A percentile compares a stretch with the other conserved stretches of the same genome.
phyloP scores from a whole-genome alignment of 2,888 invertebrate genomes.

The Cheilosia variabilis region DNA sequence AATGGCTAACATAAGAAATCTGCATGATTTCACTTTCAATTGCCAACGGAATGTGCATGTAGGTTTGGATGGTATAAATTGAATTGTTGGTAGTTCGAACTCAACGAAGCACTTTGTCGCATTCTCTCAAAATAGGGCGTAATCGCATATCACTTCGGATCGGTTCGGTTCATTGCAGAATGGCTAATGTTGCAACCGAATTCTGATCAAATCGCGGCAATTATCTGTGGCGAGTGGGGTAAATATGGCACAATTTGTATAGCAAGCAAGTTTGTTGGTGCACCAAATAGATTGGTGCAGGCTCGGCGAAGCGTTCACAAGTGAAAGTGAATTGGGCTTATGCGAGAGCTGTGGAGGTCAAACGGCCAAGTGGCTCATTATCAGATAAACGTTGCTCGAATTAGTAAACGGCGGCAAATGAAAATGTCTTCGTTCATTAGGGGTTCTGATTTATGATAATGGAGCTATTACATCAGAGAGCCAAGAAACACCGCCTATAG shows the following conservation, averaged over 20 bases:
- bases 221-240: conserved; percentile 9
- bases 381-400: conserved; percentile 10
- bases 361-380: conserved; percentile 16
- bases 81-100: neutral
- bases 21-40: conserved; percentile 31
- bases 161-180: conserved; percentile 11
- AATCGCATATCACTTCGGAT: neutral
- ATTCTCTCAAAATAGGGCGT: conserved; percentile 2
- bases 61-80: neutral
- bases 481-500: too few species aligned
- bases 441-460: conserved; percentile 27
- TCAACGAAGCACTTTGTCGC: neutral
- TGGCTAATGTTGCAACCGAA: conserved; percentile 26
- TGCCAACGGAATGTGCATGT: neutral
- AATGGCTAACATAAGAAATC: conserved; percentile 11
- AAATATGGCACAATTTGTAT: conserved; percentile 13
- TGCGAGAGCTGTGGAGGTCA: conserved; percentile 3
- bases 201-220: conserved; percentile 45
- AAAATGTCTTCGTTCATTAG: conserved; percentile 24
- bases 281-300: neutral
- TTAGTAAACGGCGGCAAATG: neutral
- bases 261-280: neutral
- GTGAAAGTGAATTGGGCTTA: conserved; percentile 29
- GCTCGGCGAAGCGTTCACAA: conserved; percentile 2
- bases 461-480: neutral